Conservation (phyloP, 2,888 invertebrate genomes). For the Erannis defoliaria region DNA sequence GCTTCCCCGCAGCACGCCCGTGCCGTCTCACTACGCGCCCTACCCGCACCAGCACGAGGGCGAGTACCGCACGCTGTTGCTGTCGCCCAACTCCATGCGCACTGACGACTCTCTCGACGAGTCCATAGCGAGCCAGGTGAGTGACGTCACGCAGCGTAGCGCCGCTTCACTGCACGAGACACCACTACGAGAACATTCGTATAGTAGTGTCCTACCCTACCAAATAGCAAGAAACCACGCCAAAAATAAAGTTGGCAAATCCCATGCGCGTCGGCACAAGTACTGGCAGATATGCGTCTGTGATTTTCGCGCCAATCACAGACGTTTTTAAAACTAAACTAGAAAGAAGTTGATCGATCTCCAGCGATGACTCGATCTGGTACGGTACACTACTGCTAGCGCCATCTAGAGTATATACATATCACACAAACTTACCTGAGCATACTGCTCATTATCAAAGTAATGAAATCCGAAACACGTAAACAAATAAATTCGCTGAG, state of each 20-base stretch:
- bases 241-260: no score
- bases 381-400: not conserved
- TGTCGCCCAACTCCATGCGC: slow-evolving; percentile 72
- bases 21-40: slow-evolving; percentile 71
- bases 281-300: no score
- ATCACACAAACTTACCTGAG: no score
- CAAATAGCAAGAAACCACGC: no score
- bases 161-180: not conserved
- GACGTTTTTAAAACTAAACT: no score
- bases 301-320: no score
- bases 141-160: slow-evolving; percentile 33
- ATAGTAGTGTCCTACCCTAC: no score
- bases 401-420: slow-evolving; percentile 2
- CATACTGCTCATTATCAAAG: slow-evolving; percentile 12
- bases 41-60: slow-evolving; percentile 77
- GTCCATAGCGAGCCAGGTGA: slow-evolving; percentile 87
- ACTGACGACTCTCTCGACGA: slow-evolving; percentile 80
- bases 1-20: slow-evolving; percentile 80
- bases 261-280: no score
- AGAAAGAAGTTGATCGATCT: not conserved
- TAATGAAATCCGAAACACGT: slow-evolving; percentile 18
- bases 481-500: slow-evolving; percentile 16
- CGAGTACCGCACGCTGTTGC: slow-evolving; percentile 70
- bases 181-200: not conserved
- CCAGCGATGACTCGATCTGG: not conserved